Evolutionary conservation across 1,140 invertebrate genomes (phyloP).

Genomic region (Drosophila ironensis): DNA sequence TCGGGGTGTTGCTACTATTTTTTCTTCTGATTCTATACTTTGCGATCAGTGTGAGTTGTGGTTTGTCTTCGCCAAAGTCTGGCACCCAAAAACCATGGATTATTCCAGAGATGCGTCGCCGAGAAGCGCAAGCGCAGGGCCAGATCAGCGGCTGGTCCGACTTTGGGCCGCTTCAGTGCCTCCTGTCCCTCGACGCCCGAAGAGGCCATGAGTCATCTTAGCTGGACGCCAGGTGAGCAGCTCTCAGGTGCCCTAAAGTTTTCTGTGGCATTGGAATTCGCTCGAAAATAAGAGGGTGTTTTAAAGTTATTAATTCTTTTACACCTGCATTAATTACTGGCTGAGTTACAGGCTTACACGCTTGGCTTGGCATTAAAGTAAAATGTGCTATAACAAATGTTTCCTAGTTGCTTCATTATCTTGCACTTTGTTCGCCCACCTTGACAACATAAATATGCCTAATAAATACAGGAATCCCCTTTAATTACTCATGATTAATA

Average conservation of each 20-base stretch:
- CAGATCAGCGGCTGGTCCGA: background rate
- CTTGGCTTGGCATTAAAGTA: too few species aligned
- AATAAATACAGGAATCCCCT: too few species aligned
- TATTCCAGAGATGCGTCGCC: slow-evolving; percentile 23
- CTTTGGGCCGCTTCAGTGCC: slow-evolving; percentile 16
- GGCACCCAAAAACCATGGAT: too few species aligned
- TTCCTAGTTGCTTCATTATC: too few species aligned
- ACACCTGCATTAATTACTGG: too few species aligned
- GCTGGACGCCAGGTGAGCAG: slow-evolving; percentile 38
- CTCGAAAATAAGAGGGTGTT: slow-evolving; percentile 5
- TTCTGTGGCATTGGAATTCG: background rate
- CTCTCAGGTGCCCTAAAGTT: background rate
- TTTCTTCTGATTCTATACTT: slow-evolving; percentile 22
- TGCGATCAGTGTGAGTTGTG: slow-evolving; percentile 28
- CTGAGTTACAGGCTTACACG: too few species aligned
- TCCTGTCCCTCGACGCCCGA: slow-evolving; percentile 17
- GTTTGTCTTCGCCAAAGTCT: too few species aligned
- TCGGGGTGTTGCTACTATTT: slow-evolving; percentile 24
- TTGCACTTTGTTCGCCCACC: too few species aligned
- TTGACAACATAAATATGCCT: too few species aligned
- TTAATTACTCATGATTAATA: too few species aligned
- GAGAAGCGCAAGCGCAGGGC: slow-evolving; percentile 5
- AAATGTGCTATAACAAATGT: too few species aligned
- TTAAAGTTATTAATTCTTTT: too few species aligned
- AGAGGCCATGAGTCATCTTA: slow-evolving; percentile 4